phyloP scores from a whole-genome alignment of 2,113 vertebrate species.

The Hippocampus barbouri region DNA sequence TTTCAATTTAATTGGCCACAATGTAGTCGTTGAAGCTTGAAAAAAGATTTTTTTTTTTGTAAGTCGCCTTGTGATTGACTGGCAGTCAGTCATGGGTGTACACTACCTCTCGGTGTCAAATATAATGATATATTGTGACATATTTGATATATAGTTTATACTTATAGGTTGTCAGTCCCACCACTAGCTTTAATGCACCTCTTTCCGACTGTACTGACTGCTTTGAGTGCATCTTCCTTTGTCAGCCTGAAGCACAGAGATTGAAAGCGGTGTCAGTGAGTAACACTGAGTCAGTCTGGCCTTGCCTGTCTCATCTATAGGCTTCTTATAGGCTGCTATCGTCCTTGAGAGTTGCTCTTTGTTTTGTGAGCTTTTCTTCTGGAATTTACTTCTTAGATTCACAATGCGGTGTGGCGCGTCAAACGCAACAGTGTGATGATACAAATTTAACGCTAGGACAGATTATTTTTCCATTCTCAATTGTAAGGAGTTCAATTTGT shows the following conservation, averaged over 20 bases:
- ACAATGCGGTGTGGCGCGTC: not conserved
- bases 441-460: no score
- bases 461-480: no score
- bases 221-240: conserved; percentile 49
- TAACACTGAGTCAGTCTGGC: conserved; percentile 49
- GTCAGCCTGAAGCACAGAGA: conserved; percentile 48
- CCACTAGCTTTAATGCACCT: conserved; percentile 36
- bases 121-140: no score
- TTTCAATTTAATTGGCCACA: no score
- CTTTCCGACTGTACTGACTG: conserved; percentile 39
- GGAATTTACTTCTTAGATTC: not conserved
- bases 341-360: conserved; percentile 1
- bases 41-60: no score
- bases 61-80: no score
- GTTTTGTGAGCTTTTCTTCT: not conserved
- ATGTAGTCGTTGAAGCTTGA: no score
- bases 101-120: no score
- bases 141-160: no score
- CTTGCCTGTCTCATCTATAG: conserved; percentile 37
- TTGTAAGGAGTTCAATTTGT: no score
- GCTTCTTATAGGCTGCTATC: conserved; percentile 21
- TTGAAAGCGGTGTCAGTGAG: conserved; percentile 59
- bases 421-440: not conserved
- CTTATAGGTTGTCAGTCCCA: no score
- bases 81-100: no score